Evolutionary conservation across 2,113 vertebrate species (phyloP), one percentile per base, ranked within the genome.

Genomic region (Myxocyprinus asiaticus): DNA sequence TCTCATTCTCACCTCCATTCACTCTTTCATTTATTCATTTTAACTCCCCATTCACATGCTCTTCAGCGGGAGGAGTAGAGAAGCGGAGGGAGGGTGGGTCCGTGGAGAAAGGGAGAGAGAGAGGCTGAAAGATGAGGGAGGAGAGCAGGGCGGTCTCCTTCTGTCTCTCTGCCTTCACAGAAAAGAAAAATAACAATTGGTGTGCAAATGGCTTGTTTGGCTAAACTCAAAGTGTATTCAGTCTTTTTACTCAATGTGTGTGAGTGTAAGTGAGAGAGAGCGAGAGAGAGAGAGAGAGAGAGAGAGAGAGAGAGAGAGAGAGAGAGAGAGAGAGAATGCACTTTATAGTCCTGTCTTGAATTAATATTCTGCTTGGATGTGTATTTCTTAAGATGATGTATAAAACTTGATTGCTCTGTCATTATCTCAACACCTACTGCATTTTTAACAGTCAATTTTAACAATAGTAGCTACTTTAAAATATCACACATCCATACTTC

Each of bases 171-270:
- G 85, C 85, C 85, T 84, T 86, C 17, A 81, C 81, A 87, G 87
- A 91, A 88, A 91, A 87, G 86, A 83, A 90, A 50, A 55, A 91
- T 92, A 91, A 92, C 91, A 92, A 93, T 92, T 92, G 90, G 88
- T 91, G 91, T 93, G 91, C 91, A 92, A 92, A 93, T 93, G 89
- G 88, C 79, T 88, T 83, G 84, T 83, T 89, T 88, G 90, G 83
- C 86, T 86, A 88, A 89, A 88, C 90, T 90, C 85, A 86, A 86
- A 74, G 83, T 85, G 88, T 89, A 88, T 80, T 83, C 84, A 12
- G 77, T 82, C 83, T 67, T 67, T 68, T 44, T 50, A 22, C 11
- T 44, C 66, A 33, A 33, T 78, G 75, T 79, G 9, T 65, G 64
- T 64, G 86, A 76, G 33, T 72, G 42, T 33, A 3, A 1, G 22